Percentiles rank a stretch among this genome's conserved stretches.
These are phyloP conservation scores for Ataeniobius toweri DNA, from an alignment of 2,797 vertebrate genomes.

Conservation along the genomic window DNA sequence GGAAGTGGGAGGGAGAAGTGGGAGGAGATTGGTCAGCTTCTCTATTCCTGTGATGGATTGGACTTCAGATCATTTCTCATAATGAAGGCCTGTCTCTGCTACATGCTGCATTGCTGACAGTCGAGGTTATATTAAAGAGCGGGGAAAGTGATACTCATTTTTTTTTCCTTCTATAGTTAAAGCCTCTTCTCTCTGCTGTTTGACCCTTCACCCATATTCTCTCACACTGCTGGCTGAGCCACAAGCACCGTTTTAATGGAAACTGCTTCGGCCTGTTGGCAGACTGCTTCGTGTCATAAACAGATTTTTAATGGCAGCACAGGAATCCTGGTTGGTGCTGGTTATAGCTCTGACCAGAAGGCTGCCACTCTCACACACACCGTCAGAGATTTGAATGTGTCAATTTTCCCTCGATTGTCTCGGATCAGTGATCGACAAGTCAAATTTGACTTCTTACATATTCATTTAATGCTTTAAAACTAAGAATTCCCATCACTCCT, in stretches of 20 bases:
- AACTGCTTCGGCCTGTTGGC: constrained; percentile 64
- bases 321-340: constrained; percentile 65
- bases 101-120: constrained; percentile 54
- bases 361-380: constrained; percentile 2
- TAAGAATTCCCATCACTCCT: neutral
- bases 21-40: constrained; percentile 60
- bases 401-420: neutral
- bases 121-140: neutral
- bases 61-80: constrained; percentile 48
- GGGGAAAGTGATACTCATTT: constrained; percentile 2
- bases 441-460: neutral
- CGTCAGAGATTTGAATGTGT: neutral
- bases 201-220: constrained; percentile 79
- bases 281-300: constrained; percentile 64
- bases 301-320: constrained; percentile 75
- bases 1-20: constrained; percentile 57
- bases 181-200: constrained; percentile 16
- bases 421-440: neutral
- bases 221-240: constrained; percentile 51
- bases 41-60: constrained; percentile 63
- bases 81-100: constrained; percentile 44
- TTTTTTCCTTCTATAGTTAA: constrained; percentile 17
- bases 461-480: neutral
- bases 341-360: constrained; percentile 35
- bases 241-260: constrained; percentile 61